phyloP scores from a whole-genome alignment of 2,113 vertebrate genomes.

The Thalassarche chlororhynchos region DNA sequence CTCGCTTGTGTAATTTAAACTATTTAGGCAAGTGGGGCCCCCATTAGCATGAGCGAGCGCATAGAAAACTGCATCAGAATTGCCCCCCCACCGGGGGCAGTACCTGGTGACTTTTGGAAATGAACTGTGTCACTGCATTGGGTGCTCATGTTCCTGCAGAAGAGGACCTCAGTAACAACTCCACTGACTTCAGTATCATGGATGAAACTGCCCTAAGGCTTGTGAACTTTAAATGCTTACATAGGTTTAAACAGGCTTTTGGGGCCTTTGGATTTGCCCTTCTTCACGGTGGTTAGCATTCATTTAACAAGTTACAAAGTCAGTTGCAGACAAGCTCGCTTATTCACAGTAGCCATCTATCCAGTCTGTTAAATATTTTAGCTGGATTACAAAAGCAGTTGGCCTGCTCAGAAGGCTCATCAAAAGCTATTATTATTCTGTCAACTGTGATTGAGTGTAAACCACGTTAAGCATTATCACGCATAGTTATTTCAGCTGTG shows the following conservation, averaged over 20 bases:
- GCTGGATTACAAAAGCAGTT: not conserved
- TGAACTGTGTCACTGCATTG: not conserved
- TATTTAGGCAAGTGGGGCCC: not conserved
- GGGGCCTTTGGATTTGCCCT: not conserved
- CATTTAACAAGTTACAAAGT: not conserved
- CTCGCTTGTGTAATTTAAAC: not conserved
- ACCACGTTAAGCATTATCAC: not conserved
- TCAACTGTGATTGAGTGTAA: not conserved
- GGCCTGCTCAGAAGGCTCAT: not conserved
- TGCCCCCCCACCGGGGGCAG: not conserved
- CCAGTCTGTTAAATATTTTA: not conserved
- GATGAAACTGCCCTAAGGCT: not conserved
- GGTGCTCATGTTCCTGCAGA: not conserved
- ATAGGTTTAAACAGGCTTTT: not conserved
- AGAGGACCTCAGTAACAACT: not conserved
- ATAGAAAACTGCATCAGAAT: not conserved
- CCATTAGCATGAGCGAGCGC: accelerated
- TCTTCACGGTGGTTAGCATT: not conserved
- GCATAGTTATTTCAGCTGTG: not conserved
- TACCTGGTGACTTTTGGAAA: not conserved
- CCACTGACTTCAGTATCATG: not conserved
- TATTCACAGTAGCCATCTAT: not conserved
- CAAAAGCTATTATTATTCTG: not conserved
- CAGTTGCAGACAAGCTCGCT: not conserved
- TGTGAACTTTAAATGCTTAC: not conserved